These are phyloP conservation scores for Lepus timidus DNA, from an alignment of 2,113 vertebrate species.

Conservation along the genomic window DNA sequence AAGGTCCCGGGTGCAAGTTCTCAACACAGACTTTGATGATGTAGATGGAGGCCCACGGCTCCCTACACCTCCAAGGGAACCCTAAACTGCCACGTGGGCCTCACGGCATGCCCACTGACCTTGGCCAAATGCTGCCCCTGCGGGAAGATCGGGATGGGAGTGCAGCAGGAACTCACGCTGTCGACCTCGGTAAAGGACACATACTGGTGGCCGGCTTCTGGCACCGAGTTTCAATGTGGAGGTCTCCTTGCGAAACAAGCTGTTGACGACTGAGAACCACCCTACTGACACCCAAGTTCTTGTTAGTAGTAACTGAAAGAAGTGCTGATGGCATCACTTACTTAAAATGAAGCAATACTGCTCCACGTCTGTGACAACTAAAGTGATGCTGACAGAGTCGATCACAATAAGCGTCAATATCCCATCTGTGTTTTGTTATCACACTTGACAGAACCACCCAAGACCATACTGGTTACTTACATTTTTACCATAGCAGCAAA, in stretches of 20 bases:
- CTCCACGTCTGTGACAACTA: constrained; percentile 30
- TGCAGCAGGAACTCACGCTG: neutral
- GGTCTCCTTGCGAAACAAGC: neutral
- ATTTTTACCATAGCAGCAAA: neutral
- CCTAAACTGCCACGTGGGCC: neutral
- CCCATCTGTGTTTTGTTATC: constrained; percentile 57
- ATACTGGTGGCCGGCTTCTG: neutral
- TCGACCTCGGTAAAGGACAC: neutral
- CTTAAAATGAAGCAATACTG: constrained; percentile 51
- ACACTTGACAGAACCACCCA: constrained; percentile 38
- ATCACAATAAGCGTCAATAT: constrained; percentile 41
- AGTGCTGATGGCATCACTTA: constrained; percentile 39
- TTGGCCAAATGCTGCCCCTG: neutral
- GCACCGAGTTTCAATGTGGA: neutral
- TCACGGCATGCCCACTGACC: neutral
- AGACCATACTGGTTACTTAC: constrained; percentile 18
- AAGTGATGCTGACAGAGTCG: constrained; percentile 47
- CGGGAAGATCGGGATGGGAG: neutral
- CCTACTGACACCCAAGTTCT: constrained; percentile 40
- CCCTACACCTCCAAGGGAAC: neutral
- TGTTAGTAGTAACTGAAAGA: neutral
- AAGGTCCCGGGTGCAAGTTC: too few species aligned
- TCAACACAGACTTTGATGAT: neutral
- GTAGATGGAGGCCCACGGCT: neutral
- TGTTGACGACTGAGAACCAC: constrained; percentile 15